Base-by-base conservation (phyloP, 1,140 invertebrate species). In the Eciton burchellii region DNA sequence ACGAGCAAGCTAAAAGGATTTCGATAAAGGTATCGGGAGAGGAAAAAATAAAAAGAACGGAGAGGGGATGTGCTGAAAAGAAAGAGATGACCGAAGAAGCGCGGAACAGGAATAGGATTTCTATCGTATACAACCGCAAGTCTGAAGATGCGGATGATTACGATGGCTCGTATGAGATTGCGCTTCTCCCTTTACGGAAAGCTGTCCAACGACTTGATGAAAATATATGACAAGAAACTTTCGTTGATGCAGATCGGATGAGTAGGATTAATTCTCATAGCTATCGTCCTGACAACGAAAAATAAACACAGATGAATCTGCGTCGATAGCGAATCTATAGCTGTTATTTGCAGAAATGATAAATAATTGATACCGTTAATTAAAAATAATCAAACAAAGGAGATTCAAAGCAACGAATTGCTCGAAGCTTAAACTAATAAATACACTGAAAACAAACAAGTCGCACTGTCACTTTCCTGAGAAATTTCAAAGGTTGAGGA, bases 1-100 rank as follows among this genome's bases (percentile, higher is more conserved):
- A 88, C 85, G 74, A 72, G 85, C 70, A 76, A 87, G 86, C 85
- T 88, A 88, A 88, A 88, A 88, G 86, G 86, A 88, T 88, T 87
- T 88, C 85, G 85, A 88, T 88, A 87, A 85, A 87, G 85, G 85
- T 73, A 77, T 83, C 73, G 73, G 65, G 66, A 54, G 73, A 35
- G 49, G 66, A 71, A 81, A 76, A 87, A 70, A 84, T 54, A 49
- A 73, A 74, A 79, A 63, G 16, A 24, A 47, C 14, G 49, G 41
- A 11, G 11, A 56, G 12, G 1, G 62, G 52, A 56, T 11, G 14
- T 2, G 11, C 12, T 63, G 26, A 54, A 47, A 43, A 19, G 60
- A 59, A 26, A 79, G 83, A 60, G 52, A 24, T 43, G 62, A 12
- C 49, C 35, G 49, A 35, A 60, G 49, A 60, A 72, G 21, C 35